Evolutionary conservation across 1,140 invertebrate species (phyloP), one percentile per base, ranked within the genome.

Genomic region (Halesus radiatus): DNA sequence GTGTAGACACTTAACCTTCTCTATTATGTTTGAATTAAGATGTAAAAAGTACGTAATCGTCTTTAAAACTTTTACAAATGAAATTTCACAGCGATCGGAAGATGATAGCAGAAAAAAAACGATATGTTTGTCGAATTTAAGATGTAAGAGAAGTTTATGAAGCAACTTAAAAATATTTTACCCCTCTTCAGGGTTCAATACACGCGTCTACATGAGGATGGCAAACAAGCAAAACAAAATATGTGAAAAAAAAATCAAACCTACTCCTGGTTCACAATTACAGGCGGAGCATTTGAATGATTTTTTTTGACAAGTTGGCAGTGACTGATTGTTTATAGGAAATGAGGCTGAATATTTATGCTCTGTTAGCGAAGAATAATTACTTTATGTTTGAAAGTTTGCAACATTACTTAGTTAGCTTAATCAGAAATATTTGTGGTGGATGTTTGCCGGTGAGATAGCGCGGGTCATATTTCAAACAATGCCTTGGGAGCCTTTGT

Each of bases 351-450:
- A 18, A 45, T 50, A 20, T 70, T 70, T 70, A 70, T 70, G 32
- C n/a, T 22, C 66, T 70, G 29, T 45, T 45, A 20, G 37, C 20
- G 22, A 70, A 70, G 66, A 70, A 70, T 70, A 70, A 70, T 70
- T 52, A 70, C n/a, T 37, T 20, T n/a, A 8, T 37, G 66, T 70
- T 50, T 50, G 37, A 13, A 70, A 70, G 66, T 70, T 50, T 22
- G 66, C 10, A 70, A 52, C 66, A 70, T 70, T 20, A 70, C 32
- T 70, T 70, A 50, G 66, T 70, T 70, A 45, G 66, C 66, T 70
- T 70, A 70, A 70, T 70, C 66, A 70, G 66, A 70, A 70, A 70
- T 45, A 70, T 70, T 70, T 70, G 45, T 70, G 16, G 66, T n/a
- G n/a, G 29, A 70, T 45, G 37, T 70, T 70, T 70, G 29, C 32